Base-by-base conservation (phyloP, 2,888 invertebrate species). In the Synanthedon myopaeformis region DNA sequence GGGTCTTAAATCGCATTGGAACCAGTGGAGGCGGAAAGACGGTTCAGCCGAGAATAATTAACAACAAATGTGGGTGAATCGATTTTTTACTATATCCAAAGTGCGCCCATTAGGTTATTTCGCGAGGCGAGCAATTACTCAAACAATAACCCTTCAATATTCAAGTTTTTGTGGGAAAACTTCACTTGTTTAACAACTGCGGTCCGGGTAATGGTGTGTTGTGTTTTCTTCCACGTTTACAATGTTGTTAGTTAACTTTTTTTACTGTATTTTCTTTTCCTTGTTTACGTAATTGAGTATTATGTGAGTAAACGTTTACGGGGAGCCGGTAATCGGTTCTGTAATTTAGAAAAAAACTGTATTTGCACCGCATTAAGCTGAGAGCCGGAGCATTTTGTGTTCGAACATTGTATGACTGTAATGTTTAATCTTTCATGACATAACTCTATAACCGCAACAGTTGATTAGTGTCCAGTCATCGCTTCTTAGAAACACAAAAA, bases 21-120 rank as follows among this genome's bases (percentile, higher is more conserved):
- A 75, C 68, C 79, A 77, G 81, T 74, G 75, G 76, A 82, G 76
- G 86, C 86, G 87, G 83, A 87, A 87, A 81, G 84, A 78, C 84
- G 82, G 80, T 79, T 82, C 79, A 80, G 79, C 82, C 82, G 82
- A 76, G 79, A 75, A 84, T 87, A 86, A 87, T 87, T 86, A 86
- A 86, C 85, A 84, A 85, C 86, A 86, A 86, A 87, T 87, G 83
- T 86, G 86, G 83, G 83, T 79, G 77, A 83, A 86, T 86, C 84
- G 86, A 85, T 84, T 82, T 80, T 79, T 45, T 70, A 64, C 62
- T 62, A 58, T 65, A 65, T 61, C 66, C 61, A 69, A 67, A 74
- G 74, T 71, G 69, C 75, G 73, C 70, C 76, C 73, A 76, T 80
- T 77, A 76, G 70, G 74, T 76, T 76, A 75, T 72, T 74, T 75